These are phyloP conservation scores for Craniophora ligustri DNA, from an alignment of 2,888 invertebrate genomes.

Conservation along the genomic window DNA sequence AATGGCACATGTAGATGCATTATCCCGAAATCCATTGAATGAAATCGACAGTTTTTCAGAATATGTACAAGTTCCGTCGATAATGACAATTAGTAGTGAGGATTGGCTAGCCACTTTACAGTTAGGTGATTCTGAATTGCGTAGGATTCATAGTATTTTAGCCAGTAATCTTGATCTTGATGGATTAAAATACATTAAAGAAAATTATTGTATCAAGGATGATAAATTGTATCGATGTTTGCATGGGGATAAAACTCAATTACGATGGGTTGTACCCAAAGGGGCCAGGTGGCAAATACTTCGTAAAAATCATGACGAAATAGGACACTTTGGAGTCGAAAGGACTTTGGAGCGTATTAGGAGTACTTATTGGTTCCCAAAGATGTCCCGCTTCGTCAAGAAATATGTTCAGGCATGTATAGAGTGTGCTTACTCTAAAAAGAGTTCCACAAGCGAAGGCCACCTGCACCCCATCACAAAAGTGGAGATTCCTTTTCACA, in stretches of 20 bases:
- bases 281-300: neutral
- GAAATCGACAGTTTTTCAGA: neutral
- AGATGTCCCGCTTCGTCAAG: slow-evolving; percentile 1
- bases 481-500: neutral
- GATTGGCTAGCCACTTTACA: too few relatives aligned
- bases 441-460: neutral
- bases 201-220: neutral
- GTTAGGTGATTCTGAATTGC: neutral
- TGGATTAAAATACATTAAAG: neutral
- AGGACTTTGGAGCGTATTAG: neutral
- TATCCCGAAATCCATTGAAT: neutral
- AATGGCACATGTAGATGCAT: neutral
- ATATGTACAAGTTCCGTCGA: neutral
- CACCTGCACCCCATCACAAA: neutral
- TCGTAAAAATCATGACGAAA: neutral
- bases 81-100: too few relatives aligned
- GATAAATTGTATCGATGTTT: neutral
- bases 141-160: neutral
- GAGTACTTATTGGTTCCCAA: neutral
- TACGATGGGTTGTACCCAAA: slow-evolving; percentile 2
- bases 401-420: neutral
- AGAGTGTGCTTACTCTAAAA: slow-evolving; percentile 3
- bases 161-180: neutral
- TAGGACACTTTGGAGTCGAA: neutral
- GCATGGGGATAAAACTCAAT: neutral